Base-by-base conservation (phyloP, 2,113 vertebrate genomes). In the Sardina pilchardus region DNA sequence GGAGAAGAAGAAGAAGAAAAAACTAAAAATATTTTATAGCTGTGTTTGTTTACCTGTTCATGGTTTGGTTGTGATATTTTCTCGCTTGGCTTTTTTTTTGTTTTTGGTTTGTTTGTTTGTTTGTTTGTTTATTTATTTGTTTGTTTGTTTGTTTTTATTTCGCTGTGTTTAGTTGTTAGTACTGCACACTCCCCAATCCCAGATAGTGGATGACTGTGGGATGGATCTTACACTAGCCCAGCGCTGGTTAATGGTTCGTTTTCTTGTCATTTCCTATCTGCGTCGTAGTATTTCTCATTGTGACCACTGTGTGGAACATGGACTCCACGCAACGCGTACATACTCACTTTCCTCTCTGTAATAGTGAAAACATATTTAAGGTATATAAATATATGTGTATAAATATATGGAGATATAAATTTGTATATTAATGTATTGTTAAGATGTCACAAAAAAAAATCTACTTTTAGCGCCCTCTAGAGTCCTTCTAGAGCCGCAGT, bases 311-410 rank as follows among this genome's bases (percentile, higher is more conserved):
- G 26, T 26, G 56, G 56, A 71, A 71, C 26, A 71, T 34, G 4
- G 4, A 53, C 50, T 53, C 50, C 50, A 53, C 50, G 5, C 50
- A 17, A 53, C 16, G 17, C 50, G 50, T 53, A 53, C 17, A 14
- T 53, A 19, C 50, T 17, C 50, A 53, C 16, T 16, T 19, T 19
- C 14, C 50, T 53, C 50, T 19, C 26, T 3, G 63, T 30, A 34
- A 71, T 30, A 71, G 63, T 71, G 26, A 71, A 71, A 30, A 71
- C 12, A 67, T 67, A 67, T n/a, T 9, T 8, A 71, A 30, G n/a
- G 26, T 71, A 71, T 71, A 71, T 34, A 71, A 71, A 71, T 71
- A 71, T 26, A 71, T 71, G 63, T 71, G 63, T 71, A 71, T 71
- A 71, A 71, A 71, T 71, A 71, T 71, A 71, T 71, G 26, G 9